phyloP scores from a whole-genome alignment of 2,888 invertebrate genomes.

The Ligdia adustata region DNA sequence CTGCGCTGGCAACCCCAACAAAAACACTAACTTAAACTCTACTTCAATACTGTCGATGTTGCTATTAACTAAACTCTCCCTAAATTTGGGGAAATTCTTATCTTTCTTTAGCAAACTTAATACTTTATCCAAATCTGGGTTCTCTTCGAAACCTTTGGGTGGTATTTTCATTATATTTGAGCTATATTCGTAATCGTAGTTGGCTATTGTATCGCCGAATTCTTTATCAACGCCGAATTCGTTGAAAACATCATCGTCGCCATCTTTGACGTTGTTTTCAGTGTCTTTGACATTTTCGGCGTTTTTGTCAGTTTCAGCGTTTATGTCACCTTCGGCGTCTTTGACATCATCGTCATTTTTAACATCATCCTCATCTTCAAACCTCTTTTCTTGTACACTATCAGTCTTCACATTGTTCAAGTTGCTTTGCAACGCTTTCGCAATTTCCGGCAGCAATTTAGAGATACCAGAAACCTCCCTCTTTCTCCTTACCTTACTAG shows the following conservation, averaged over 20 bases:
- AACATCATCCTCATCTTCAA: conserved; percentile 39
- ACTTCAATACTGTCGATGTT: conserved; percentile 46
- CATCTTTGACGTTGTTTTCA: conserved; percentile 42
- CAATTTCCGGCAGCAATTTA: conserved; percentile 63
- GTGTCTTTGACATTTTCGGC: neutral
- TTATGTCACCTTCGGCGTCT: conserved; percentile 41
- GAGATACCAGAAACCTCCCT: conserved; percentile 56
- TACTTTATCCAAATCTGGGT: conserved; percentile 55
- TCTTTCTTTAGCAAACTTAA: conserved; percentile 53
- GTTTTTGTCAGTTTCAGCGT: neutral
- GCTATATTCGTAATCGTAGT: conserved; percentile 62
- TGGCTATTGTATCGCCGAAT: conserved; percentile 55
- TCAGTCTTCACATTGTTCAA: conserved; percentile 54
- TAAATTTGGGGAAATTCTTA: conserved; percentile 49
- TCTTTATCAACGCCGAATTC: conserved; percentile 76
- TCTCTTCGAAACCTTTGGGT: conserved; percentile 64
- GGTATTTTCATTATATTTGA: conserved; percentile 78
- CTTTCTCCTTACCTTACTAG: conserved; percentile 48
- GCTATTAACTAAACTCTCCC: conserved; percentile 30
- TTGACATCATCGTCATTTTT: conserved; percentile 49
- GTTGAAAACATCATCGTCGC: conserved; percentile 58
- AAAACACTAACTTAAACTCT: conserved; percentile 68
- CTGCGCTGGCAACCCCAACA: conserved; percentile 86
- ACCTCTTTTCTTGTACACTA: conserved; percentile 54
- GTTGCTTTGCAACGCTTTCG: conserved; percentile 61